phyloP scores from a whole-genome alignment of 2,888 invertebrate genomes.

The Heliothis peltigera region DNA sequence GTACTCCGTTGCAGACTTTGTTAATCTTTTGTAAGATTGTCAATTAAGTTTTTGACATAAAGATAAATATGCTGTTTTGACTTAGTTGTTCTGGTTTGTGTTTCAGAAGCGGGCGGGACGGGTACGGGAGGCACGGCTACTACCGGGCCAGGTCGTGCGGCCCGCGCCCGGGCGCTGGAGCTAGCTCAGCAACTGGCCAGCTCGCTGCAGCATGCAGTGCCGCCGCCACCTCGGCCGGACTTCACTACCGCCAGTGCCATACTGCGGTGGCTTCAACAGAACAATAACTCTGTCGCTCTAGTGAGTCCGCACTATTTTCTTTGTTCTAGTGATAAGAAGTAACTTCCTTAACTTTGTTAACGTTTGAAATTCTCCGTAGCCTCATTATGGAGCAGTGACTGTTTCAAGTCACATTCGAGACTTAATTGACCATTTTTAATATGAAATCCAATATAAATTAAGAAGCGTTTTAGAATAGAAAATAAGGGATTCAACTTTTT shows the following conservation, averaged over 20 bases:
- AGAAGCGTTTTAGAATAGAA: no score
- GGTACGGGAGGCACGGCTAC: conserved; percentile 71
- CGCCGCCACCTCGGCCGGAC: conserved; percentile 92
- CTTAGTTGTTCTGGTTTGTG: background rate
- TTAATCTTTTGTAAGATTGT: background rate
- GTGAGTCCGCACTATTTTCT: conserved; percentile 70
- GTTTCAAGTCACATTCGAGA: conserved; percentile 1
- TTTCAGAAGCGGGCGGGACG: conserved; percentile 82
- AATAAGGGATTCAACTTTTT: no score
- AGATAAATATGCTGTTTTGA: background rate
- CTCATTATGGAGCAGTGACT: conserved; percentile 11
- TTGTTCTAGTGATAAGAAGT: conserved; percentile 31
- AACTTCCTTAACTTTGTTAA: conserved; percentile 28
- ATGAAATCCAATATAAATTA: background rate
- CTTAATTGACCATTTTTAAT: background rate
- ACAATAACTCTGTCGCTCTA: conserved; percentile 84
- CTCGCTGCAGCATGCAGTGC: conserved; percentile 91
- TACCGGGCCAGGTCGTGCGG: conserved; percentile 82
- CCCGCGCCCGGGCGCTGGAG: conserved; percentile 89
- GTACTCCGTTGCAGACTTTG: no score
- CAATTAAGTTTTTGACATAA: background rate
- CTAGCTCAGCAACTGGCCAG: conserved; percentile 91
- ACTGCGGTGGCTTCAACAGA: conserved; percentile 92
- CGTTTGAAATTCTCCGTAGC: conserved; percentile 25
- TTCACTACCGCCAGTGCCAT: conserved; percentile 91